Conservation (phyloP, 2,113 vertebrate genomes). For the Gopherus evgoodei region DNA sequence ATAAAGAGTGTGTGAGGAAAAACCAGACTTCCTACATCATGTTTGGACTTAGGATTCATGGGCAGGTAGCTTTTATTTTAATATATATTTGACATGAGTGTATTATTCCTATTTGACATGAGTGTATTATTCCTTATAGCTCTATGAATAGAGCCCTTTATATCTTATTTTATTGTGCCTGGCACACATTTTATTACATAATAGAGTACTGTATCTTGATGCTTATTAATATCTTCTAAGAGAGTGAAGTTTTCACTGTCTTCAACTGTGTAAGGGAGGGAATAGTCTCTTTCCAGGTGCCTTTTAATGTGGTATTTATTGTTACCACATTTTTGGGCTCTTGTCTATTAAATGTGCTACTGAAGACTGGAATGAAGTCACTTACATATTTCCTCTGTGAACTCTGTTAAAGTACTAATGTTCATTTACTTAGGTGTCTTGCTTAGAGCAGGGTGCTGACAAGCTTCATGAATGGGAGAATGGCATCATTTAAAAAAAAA, state of each 20-base stretch:
- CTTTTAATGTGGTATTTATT: conserved; percentile 3
- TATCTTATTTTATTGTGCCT: conserved; percentile 12
- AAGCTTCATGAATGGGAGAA: conserved; percentile 38
- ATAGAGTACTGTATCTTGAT: conserved; percentile 3
- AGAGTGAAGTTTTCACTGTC: not conserved
- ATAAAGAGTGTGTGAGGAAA: conserved; percentile 16
- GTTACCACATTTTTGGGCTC: not conserved
- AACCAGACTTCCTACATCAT: not conserved
- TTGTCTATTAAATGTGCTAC: not conserved
- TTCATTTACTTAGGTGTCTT: not conserved
- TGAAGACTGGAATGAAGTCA: conserved; percentile 14
- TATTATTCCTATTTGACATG: not conserved
- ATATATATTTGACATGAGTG: not conserved
- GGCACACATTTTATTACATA: not conserved
- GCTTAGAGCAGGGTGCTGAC: conserved; percentile 9
- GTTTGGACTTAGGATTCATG: conserved; percentile 32
- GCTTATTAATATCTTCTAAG: conserved; percentile 5
- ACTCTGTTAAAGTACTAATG: not conserved
- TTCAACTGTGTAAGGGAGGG: not conserved
- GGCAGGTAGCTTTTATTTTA: conserved; percentile 14
- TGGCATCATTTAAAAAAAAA: not conserved
- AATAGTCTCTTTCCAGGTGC: not conserved
- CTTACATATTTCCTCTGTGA: conserved; percentile 12
- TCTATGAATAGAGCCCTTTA: not conserved
- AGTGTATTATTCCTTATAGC: not conserved